phyloP scores from a whole-genome alignment of 2,113 vertebrate genomes.

The Larimichthys crocea region DNA sequence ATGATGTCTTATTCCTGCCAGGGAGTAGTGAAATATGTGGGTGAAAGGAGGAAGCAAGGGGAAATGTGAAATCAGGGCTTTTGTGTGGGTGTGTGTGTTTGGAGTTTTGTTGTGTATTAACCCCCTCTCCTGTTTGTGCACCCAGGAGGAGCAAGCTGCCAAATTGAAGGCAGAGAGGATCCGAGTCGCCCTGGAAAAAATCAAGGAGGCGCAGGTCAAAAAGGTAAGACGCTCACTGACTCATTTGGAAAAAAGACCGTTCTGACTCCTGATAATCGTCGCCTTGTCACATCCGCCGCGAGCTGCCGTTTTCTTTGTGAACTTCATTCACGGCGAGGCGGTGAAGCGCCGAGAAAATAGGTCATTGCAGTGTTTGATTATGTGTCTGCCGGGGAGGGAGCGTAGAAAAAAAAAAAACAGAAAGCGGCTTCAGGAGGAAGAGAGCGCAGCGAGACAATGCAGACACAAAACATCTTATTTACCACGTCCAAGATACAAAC shows the following conservation, averaged over 20 bases:
- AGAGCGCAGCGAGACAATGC: slow-evolving; percentile 44
- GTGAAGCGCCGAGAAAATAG: slow-evolving; percentile 75
- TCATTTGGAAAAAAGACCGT: background rate
- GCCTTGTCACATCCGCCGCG: slow-evolving; percentile 36
- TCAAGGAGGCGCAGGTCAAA: slow-evolving; percentile 99
- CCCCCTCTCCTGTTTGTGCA: slow-evolving; percentile 59
- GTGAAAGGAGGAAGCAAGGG: slow-evolving; percentile 38
- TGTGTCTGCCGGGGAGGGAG: slow-evolving; percentile 64
- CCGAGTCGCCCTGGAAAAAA: slow-evolving; percentile 96
- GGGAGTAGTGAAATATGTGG: slow-evolving; percentile 15
- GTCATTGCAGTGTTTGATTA: slow-evolving; percentile 79
- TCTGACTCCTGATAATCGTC: background rate
- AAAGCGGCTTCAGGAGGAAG: slow-evolving; percentile 24
- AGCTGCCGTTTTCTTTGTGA: slow-evolving; percentile 69
- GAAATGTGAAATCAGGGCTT: slow-evolving; percentile 5
- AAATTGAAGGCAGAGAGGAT: slow-evolving; percentile 99
- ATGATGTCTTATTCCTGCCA: slow-evolving; percentile 22
- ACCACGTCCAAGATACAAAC: background rate
- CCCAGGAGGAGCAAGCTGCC: slow-evolving; percentile 97
- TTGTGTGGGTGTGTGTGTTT: background rate
- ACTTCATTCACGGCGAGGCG: slow-evolving; percentile 65
- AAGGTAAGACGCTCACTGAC: slow-evolving; percentile 84
- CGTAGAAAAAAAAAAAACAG: background rate
- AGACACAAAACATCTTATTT: slow-evolving; percentile 22
- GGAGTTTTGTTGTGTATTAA: slow-evolving; percentile 22